Conservation (phyloP, 1,140 invertebrate species). For the Charaxes varanes region DNA sequence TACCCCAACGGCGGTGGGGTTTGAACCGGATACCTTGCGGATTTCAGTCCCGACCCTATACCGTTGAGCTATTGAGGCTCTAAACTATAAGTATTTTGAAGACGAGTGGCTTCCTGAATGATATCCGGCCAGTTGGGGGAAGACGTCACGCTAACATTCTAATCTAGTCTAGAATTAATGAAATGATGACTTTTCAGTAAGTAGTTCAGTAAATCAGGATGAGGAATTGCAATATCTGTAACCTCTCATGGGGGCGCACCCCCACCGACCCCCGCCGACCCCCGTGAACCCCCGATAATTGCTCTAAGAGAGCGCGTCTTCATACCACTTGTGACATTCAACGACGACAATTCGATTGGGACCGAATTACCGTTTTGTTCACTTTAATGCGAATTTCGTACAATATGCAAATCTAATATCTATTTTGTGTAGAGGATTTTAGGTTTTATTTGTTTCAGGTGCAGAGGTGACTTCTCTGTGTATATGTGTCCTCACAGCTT, state of each 20-base stretch:
- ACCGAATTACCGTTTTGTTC: conserved; percentile 39
- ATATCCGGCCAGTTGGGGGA: too few species aligned
- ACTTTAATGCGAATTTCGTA: conserved; percentile 34
- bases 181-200: too few species aligned
- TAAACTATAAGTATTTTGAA: too few species aligned
- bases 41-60: too few species aligned
- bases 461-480: conserved; percentile 11
- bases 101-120: too few species aligned
- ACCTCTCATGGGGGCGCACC: conserved; percentile 14
- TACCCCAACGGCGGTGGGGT: too few species aligned
- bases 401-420: conserved; percentile 29
- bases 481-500: not conserved
- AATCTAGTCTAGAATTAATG: too few species aligned
- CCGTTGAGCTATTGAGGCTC: too few species aligned
- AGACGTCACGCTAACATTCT: too few species aligned
- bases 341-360: conserved; percentile 59
- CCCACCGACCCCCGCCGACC: conserved; percentile 14
- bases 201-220: too few species aligned
- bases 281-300: conserved; percentile 39
- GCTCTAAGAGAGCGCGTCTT: conserved; percentile 63
- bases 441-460: conserved; percentile 7
- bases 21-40: too few species aligned
- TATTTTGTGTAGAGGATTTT: conserved; percentile 14
- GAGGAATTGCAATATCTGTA: too few species aligned
- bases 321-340: conserved; percentile 52